Evolutionary conservation across 37 sponge, comb jelly and placozoan genomes (phyloP).

Genomic region (Spongilla lacustris): DNA sequence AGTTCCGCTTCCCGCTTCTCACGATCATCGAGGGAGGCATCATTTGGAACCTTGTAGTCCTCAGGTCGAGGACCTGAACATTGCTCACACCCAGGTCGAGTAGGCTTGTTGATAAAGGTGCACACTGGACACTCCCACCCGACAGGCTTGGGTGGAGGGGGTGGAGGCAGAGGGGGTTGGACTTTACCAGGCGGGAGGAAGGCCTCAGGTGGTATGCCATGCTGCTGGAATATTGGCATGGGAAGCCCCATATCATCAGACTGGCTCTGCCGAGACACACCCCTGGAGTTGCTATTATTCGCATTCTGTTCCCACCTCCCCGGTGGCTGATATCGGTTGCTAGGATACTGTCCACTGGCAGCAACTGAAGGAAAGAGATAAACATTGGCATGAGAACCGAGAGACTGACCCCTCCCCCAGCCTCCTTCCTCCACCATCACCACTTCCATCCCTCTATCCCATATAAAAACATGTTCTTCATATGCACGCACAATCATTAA

Average conservation of each 20-base stretch:
- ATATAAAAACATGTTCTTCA: too few species aligned
- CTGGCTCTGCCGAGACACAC: background rate
- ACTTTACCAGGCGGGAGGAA: slow-evolving; percentile 3
- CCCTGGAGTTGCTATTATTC: background rate
- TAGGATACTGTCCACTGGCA: background rate
- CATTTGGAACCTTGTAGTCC: slow-evolving; percentile 69
- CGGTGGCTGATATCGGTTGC: background rate
- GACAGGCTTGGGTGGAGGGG: slow-evolving; percentile 22
- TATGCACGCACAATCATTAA: too few species aligned
- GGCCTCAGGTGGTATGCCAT: background rate
- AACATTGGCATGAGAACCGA: too few species aligned
- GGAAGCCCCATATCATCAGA: background rate
- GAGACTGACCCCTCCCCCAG: too few species aligned
- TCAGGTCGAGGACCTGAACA: slow-evolving; percentile 71
- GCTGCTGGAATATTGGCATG: background rate
- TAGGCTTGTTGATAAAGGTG: slow-evolving; percentile 81
- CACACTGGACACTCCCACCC: slow-evolving; percentile 89
- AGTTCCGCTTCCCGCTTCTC: slow-evolving; percentile 36
- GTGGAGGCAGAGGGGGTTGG: slow-evolving; percentile 19
- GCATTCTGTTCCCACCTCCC: background rate
- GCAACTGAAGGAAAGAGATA: background rate
- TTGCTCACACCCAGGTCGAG: slow-evolving; percentile 86
- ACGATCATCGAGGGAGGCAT: slow-evolving; percentile 27
- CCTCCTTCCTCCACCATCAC: too few species aligned
- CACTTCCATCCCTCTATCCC: too few species aligned